Evolutionary conservation across 2,113 vertebrate species (phyloP).

Genomic region (Gymnarchus niloticus): DNA sequence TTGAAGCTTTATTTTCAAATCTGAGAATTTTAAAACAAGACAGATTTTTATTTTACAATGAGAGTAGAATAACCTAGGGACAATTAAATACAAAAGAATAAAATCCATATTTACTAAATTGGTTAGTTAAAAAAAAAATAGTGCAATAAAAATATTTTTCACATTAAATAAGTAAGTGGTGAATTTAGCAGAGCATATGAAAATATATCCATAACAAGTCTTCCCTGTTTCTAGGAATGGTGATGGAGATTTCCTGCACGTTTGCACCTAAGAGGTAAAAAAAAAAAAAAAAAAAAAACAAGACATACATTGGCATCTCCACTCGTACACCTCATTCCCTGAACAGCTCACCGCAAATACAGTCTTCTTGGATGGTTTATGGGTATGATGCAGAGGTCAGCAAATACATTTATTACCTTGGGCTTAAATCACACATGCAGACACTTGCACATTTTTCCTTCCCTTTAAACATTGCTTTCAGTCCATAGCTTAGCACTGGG

Average conservation of each 20-base stretch:
- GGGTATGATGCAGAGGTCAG: not conserved
- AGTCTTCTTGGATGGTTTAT: not conserved
- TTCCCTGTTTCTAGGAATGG: not conserved
- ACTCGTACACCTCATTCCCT: not conserved
- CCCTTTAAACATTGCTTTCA: conserved; percentile 11
- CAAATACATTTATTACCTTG: not conserved
- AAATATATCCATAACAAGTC: not conserved
- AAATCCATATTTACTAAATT: not conserved
- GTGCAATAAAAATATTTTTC: not conserved
- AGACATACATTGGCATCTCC: not conserved
- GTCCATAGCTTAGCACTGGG: not conserved
- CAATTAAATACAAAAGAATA: not conserved
- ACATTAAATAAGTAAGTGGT: not conserved
- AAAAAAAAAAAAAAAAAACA: not conserved
- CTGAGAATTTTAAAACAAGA: not conserved
- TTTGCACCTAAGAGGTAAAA: not conserved
- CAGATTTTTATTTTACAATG: not conserved
- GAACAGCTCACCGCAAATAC: not conserved
- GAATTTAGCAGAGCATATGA: not conserved
- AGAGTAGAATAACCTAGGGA: not conserved
- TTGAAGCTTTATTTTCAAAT: not conserved
- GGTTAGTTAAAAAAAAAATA: no score
- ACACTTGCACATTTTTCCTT: conserved; percentile 7
- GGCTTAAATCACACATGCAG: not conserved
- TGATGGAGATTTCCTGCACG: not conserved